These are phyloP conservation scores for Ceratosolen fusciceps DNA, from an alignment of 1,140 invertebrate species.

Conservation along the genomic window DNA sequence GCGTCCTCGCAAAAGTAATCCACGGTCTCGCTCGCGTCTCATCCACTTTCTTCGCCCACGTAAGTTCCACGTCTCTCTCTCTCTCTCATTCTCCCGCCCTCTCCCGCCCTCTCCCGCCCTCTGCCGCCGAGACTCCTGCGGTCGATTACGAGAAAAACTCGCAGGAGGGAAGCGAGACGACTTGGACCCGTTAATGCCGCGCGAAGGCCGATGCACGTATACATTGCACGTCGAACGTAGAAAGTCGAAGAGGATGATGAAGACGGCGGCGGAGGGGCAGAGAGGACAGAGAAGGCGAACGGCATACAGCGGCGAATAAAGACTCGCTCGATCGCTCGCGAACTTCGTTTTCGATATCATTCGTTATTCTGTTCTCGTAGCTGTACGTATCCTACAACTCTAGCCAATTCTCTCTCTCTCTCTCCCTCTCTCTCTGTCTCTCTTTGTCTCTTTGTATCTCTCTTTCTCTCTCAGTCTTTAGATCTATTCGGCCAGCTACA, in stretches of 20 bases:
- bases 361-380: not conserved
- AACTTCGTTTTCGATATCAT: constrained; percentile 15
- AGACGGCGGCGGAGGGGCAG: not conserved
- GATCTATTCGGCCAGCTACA: too few relatives aligned
- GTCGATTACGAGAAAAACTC: constrained; percentile 26
- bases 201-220: constrained; percentile 23
- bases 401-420: not conserved
- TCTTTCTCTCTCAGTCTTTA: not conserved
- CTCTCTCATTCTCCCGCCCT: not conserved
- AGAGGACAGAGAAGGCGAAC: too few relatives aligned
- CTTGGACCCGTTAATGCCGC: constrained; percentile 29
- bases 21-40: not conserved
- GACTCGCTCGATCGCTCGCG: not conserved
- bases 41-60: constrained; percentile 14
- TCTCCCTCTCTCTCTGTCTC: not conserved
- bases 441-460: not conserved
- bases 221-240: constrained; percentile 8
- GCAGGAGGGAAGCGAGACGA: constrained; percentile 3
- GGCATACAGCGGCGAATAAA: not conserved
- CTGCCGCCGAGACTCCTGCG: not conserved
- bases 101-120: not conserved
- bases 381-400: not conserved
- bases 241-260: constrained; percentile 17
- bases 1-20: constrained; percentile 27
- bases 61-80: not conserved